A percentile compares a stretch with the other conserved stretches of the same genome.
Conservation (phyloP, 2,113 vertebrate genomes). For the Mustela lutreola region DNA sequence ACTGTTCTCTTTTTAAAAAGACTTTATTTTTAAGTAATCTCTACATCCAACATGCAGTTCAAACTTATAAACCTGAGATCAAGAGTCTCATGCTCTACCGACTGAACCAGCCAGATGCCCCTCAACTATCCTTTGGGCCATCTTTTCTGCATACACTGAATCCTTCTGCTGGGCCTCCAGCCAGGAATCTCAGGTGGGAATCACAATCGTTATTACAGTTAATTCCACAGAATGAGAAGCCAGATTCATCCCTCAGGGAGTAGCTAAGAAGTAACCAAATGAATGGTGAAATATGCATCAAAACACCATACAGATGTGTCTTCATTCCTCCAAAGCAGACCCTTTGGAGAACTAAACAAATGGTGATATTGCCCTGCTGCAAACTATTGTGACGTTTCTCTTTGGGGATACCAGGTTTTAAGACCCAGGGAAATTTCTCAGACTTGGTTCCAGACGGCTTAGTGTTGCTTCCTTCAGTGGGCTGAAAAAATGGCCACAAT, state of each 20-base stretch:
- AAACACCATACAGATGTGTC: background rate
- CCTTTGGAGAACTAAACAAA: slow-evolving; percentile 7
- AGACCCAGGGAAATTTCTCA: slow-evolving; percentile 16
- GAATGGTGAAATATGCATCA: background rate
- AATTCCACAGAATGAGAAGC: slow-evolving; percentile 20
- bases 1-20: background rate
- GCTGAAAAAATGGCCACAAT: background rate
- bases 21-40: background rate
- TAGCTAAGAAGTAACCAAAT: slow-evolving; percentile 26
- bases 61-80: background rate
- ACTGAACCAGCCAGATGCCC: background rate
- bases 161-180: slow-evolving; percentile 23
- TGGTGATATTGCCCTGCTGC: background rate
- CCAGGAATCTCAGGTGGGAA: slow-evolving; percentile 33
- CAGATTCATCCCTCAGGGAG: background rate
- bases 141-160: slow-evolving; percentile 13
- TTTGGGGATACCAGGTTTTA: slow-evolving; percentile 41
- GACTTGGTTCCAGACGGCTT: slow-evolving; percentile 39
- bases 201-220: background rate
- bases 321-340: slow-evolving; percentile 45
- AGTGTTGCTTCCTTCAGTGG: background rate
- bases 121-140: background rate
- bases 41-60: background rate
- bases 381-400: slow-evolving; percentile 9
- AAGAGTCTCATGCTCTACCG: background rate